Evolutionary conservation across 64 coral and sea anemone species (phyloP).

Genomic region (Catalaphyllia jardinei): DNA sequence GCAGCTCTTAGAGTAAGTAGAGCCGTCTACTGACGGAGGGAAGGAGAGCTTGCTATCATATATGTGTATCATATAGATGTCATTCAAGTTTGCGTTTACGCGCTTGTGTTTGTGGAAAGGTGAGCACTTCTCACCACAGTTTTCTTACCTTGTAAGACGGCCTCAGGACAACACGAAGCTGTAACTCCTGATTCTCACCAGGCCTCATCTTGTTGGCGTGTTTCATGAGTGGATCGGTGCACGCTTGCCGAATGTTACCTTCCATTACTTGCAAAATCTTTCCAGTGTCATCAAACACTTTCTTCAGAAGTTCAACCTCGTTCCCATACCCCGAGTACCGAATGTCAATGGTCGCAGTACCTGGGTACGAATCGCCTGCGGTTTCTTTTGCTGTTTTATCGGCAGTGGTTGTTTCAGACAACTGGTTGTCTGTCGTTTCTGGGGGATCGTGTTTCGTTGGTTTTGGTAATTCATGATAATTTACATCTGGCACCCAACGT

Average conservation of each 20-base stretch:
- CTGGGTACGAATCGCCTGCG: slow-evolving; percentile 41
- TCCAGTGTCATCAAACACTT: slow-evolving; percentile 36
- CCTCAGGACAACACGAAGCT: slow-evolving; percentile 58
- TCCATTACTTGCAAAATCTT: slow-evolving; percentile 62
- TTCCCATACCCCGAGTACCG: slow-evolving; percentile 60
- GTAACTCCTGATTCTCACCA: slow-evolving; percentile 62
- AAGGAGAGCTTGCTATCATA: too few relatives aligned
- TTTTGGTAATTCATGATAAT: slow-evolving; percentile 7
- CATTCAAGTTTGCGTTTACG: too few relatives aligned
- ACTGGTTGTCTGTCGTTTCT: too few relatives aligned
- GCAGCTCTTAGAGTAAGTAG: too few relatives aligned
- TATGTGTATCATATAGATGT: too few relatives aligned
- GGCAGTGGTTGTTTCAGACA: not conserved
- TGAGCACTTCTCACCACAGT: not conserved
- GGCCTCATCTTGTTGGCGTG: slow-evolving; percentile 72
- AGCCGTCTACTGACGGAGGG: too few relatives aligned
- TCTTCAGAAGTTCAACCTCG: slow-evolving; percentile 46
- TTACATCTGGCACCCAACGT: slow-evolving; percentile 53
- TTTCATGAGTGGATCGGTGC: slow-evolving; percentile 79
- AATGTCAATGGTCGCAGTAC: slow-evolving; percentile 74
- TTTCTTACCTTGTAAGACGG: slow-evolving; percentile 65
- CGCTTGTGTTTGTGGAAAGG: not conserved
- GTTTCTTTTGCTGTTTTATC: not conserved
- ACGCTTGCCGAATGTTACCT: slow-evolving; percentile 48
- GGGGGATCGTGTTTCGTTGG: not conserved